A percentile compares a stretch with the other conserved stretches of the same genome.
Evolutionary conservation across 2,113 vertebrate genomes (phyloP).

Genomic region (Eupsittula cactorum): DNA sequence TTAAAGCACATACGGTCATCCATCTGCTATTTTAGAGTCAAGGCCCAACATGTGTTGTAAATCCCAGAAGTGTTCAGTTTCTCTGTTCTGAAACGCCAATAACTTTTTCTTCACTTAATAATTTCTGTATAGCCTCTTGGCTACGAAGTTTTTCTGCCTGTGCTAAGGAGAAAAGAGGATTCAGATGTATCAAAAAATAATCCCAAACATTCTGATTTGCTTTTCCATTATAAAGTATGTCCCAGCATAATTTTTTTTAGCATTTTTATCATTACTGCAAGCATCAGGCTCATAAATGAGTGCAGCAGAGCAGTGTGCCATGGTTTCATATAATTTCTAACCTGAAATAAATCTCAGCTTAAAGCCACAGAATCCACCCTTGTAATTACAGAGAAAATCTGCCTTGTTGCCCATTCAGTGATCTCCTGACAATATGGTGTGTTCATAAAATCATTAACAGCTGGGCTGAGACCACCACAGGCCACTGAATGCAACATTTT

Average conservation of each 20-base stretch:
- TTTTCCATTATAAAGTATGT: neutral
- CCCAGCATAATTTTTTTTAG: neutral
- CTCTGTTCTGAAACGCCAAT: slow-evolving; percentile 7
- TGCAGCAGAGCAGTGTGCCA: neutral
- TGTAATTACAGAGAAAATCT: neutral
- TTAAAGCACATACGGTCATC: neutral
- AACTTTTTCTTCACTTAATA: neutral
- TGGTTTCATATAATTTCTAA: neutral
- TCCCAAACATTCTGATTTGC: neutral
- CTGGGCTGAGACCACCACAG: neutral
- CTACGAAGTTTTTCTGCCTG: neutral
- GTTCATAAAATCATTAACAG: neutral
- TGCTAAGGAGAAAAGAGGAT: neutral
- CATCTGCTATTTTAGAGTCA: neutral
- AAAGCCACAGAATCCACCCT: neutral
- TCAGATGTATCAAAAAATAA: neutral
- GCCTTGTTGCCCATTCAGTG: neutral
- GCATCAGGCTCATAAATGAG: neutral
- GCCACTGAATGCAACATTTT: neutral
- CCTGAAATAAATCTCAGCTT: neutral
- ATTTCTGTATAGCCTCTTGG: neutral
- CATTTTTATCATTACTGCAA: neutral
- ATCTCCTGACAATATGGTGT: neutral
- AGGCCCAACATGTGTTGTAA: neutral
- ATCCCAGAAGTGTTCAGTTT: neutral